A percentile compares a stretch with the other conserved stretches of the same genome.
Conservation (phyloP, 2,797 vertebrate genomes). For the Falco columbarius region DNA sequence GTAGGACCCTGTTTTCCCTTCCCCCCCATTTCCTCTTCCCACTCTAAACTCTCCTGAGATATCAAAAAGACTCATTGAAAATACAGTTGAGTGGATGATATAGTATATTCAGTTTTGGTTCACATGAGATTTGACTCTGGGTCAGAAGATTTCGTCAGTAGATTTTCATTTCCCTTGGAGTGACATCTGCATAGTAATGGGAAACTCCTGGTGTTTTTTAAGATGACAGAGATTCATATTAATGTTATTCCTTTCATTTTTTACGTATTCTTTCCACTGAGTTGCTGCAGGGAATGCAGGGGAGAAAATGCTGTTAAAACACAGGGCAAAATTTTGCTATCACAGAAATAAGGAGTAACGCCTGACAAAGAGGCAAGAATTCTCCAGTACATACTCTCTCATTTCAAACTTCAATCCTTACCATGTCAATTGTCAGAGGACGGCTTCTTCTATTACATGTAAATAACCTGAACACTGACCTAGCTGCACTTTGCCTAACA, state of each 20-base stretch:
- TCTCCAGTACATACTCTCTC: background rate
- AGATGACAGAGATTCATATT: background rate
- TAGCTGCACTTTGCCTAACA: background rate
- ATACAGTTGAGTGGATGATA: background rate
- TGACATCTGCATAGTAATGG: background rate
- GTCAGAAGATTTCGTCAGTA: background rate
- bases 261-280: background rate
- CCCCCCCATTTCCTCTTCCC: background rate
- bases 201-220: background rate
- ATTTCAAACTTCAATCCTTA: background rate
- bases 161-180: background rate
- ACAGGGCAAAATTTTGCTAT: background rate
- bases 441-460: fast-evolving
- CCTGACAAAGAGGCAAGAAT: background rate
- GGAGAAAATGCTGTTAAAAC: background rate
- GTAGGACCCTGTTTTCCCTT: background rate
- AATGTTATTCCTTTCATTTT: background rate
- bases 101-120: background rate
- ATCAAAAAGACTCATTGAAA: background rate
- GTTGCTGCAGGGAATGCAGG: background rate
- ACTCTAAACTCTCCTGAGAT: background rate
- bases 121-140: background rate
- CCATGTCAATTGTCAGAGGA: background rate
- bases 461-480: background rate
- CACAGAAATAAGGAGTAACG: background rate